Conservation (phyloP, 2,113 vertebrate genomes). For the Urocynchramus pylzowi region DNA sequence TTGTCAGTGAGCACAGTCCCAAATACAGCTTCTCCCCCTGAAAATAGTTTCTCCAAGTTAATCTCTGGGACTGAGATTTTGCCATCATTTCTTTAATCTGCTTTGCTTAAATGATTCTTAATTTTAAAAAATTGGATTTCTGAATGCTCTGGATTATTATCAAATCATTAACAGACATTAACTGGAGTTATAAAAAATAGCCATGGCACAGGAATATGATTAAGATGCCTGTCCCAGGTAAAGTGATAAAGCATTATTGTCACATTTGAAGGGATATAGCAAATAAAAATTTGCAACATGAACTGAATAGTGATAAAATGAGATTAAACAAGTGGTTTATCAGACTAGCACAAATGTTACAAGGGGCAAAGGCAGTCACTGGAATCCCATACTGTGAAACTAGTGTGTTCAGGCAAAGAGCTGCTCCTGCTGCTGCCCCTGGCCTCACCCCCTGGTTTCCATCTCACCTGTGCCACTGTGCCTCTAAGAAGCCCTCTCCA, state of each 20-base stretch:
- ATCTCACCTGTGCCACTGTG: background rate
- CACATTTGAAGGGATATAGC: background rate
- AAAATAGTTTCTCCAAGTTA: background rate
- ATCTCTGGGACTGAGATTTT: background rate
- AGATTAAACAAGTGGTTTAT: background rate
- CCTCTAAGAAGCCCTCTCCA: background rate
- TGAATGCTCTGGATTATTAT: background rate
- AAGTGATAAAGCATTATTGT: background rate
- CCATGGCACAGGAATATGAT: background rate
- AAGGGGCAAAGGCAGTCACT: background rate
- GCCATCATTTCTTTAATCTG: background rate
- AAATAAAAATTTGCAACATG: background rate
- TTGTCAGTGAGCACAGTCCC: background rate
- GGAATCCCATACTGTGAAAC: background rate
- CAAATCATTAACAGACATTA: background rate
- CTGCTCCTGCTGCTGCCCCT: background rate
- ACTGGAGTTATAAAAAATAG: background rate
- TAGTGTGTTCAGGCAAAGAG: background rate
- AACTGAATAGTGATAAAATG: background rate
- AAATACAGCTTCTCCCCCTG: background rate
- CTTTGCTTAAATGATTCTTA: background rate
- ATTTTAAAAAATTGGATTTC: background rate
- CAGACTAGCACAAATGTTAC: background rate
- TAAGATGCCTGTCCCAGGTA: background rate
- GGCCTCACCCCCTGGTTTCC: background rate